Evolutionary conservation across 1,140 invertebrate species (phyloP).

Genomic region (Drosophila gunungcola): DNA sequence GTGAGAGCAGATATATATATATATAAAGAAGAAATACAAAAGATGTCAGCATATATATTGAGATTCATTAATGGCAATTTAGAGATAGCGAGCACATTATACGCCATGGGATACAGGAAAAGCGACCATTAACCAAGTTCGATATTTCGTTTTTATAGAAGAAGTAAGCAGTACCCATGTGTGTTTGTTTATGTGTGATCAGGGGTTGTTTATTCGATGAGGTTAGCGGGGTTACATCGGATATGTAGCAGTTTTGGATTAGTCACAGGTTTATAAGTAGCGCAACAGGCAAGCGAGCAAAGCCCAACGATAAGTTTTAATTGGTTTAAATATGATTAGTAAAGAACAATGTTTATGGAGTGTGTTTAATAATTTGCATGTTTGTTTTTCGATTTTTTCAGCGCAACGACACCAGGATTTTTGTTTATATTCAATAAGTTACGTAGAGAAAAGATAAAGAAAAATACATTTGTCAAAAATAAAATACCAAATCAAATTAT

Average conservation of each 20-base stretch:
- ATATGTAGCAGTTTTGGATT: slow-evolving; percentile 25
- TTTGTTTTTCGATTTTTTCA: slow-evolving; percentile 55
- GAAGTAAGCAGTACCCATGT: slow-evolving; percentile 81
- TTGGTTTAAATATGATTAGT: slow-evolving; percentile 49
- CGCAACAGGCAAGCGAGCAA: slow-evolving; percentile 78
- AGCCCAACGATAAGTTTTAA: slow-evolving; percentile 61
- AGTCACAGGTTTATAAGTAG: slow-evolving; percentile 56
- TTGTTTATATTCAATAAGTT: slow-evolving; percentile 45
- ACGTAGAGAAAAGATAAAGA: slow-evolving; percentile 76
- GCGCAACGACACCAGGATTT: slow-evolving; percentile 80
- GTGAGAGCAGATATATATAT: slow-evolving; percentile 55
- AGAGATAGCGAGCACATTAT: slow-evolving; percentile 58
- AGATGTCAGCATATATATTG: slow-evolving; percentile 62
- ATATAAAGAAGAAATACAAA: slow-evolving; percentile 65
- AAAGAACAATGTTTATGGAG: slow-evolving; percentile 49
- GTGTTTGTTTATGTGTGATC: slow-evolving; percentile 28
- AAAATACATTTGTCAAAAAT: slow-evolving; percentile 80
- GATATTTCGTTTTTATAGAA: slow-evolving; percentile 47
- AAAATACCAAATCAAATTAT: slow-evolving; percentile 64
- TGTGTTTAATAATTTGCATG: slow-evolving; percentile 59
- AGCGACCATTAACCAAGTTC: slow-evolving; percentile 73
- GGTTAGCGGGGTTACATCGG: slow-evolving; percentile 27
- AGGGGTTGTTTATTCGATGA: slow-evolving; percentile 43
- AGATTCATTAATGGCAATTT: slow-evolving; percentile 52
- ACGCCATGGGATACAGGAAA: slow-evolving; percentile 58